phyloP scores from a whole-genome alignment of 2,113 vertebrate species.

The Notarius lentiginosus region DNA sequence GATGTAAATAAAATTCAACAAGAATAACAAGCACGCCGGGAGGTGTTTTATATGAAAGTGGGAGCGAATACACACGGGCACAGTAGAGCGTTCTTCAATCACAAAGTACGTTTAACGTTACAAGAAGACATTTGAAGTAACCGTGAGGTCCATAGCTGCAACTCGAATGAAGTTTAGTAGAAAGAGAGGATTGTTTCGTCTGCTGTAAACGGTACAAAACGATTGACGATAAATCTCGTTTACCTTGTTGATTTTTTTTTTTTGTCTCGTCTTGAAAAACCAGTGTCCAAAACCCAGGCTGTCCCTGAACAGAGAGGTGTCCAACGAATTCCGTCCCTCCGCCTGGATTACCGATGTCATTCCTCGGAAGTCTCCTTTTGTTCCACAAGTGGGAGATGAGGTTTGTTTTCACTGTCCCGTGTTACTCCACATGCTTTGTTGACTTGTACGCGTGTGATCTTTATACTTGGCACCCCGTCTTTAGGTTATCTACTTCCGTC shows the following conservation, averaged over 20 bases:
- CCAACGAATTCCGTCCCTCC: conserved; percentile 86
- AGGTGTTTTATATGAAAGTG: background rate
- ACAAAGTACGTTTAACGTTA: background rate
- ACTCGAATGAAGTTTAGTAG: background rate
- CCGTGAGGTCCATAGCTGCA: background rate
- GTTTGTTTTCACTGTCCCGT: conserved; percentile 60
- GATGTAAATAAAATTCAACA: background rate
- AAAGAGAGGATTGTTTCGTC: background rate
- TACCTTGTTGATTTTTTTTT: background rate
- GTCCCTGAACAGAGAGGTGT: conserved; percentile 74
- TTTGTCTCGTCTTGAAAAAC: background rate
- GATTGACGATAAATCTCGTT: background rate
- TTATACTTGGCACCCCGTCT: background rate
- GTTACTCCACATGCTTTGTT: background rate
- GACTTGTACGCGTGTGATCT: background rate
- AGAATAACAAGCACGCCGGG: background rate
- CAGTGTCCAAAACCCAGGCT: conserved; percentile 70
- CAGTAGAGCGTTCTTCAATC: background rate
- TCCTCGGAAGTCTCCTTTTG: conserved; percentile 91
- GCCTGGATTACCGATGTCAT: conserved; percentile 91
- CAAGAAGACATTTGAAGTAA: background rate
- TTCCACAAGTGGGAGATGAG: conserved; percentile 98
- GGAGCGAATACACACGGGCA: background rate
- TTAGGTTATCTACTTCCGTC: conserved; percentile 95
- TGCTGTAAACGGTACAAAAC: background rate